Conservation (phyloP, 92 coral and sea anemone genomes). For the Parazoanthus darwini region DNA sequence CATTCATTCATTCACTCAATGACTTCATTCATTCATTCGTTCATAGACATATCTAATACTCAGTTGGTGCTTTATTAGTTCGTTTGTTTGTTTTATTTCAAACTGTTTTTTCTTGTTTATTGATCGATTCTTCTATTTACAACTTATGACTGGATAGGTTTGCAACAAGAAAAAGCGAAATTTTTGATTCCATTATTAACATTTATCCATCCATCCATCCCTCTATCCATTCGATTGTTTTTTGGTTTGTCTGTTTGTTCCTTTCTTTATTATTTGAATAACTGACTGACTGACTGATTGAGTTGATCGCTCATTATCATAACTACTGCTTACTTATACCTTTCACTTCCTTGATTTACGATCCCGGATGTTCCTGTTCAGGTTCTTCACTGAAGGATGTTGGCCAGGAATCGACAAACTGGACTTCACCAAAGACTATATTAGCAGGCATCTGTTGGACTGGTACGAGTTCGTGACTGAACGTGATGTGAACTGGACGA, state of each 20-base stretch:
- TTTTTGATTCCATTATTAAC: too few species aligned
- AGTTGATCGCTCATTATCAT: background rate
- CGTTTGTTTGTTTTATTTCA: too few species aligned
- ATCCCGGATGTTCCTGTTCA: background rate
- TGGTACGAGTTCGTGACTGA: conserved; percentile 4
- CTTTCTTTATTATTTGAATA: too few species aligned
- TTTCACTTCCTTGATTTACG: background rate
- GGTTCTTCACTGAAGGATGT: conserved; percentile 36
- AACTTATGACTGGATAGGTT: too few species aligned
- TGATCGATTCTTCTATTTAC: too few species aligned
- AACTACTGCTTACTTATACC: background rate
- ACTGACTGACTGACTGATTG: background rate
- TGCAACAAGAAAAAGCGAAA: too few species aligned
- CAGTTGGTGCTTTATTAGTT: too few species aligned
- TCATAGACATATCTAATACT: too few species aligned
- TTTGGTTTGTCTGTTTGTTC: background rate
- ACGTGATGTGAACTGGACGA: conserved; percentile 22
- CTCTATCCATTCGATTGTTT: background rate
- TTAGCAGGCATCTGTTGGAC: conserved; percentile 26
- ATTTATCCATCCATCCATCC: background rate
- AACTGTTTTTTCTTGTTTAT: too few species aligned
- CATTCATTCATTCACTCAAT: background rate
- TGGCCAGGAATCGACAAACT: conserved; percentile 38
- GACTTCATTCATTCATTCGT: too few species aligned
- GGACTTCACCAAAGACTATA: conserved; percentile 23